Evolutionary conservation across 2,113 vertebrate genomes (phyloP).

Genomic region (Actenoides hombroni): DNA sequence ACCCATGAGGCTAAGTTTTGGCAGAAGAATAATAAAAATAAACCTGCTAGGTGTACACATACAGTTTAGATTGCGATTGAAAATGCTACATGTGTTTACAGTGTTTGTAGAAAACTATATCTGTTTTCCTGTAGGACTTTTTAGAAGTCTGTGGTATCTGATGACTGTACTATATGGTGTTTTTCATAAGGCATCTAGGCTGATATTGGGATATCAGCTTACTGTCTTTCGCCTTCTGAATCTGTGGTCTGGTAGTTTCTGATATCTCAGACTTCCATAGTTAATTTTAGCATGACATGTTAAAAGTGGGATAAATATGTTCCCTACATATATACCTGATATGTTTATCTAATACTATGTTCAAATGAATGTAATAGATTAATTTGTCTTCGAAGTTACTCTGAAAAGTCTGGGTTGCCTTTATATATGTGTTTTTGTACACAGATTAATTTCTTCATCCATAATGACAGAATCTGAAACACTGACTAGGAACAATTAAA

Average conservation of each 20-base stretch:
- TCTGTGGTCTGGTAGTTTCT: background rate
- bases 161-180: no score
- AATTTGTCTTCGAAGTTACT: background rate
- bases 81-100: background rate
- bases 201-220: background rate
- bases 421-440: background rate
- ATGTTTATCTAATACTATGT: background rate
- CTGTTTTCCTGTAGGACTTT: background rate
- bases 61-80: background rate
- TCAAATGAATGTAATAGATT: background rate
- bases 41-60: background rate
- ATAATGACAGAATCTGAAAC: background rate
- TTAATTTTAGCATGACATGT: background rate
- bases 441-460: background rate
- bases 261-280: background rate
- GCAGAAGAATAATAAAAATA: background rate
- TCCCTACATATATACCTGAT: background rate
- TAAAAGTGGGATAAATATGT: background rate
- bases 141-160: background rate
- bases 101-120: background rate
- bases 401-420: background rate
- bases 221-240: background rate
- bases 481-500: background rate
- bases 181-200: background rate
- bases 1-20: background rate